These are phyloP conservation scores for Galeopterus variegatus DNA, from an alignment of 2,113 vertebrate species.

Conservation along the genomic window DNA sequence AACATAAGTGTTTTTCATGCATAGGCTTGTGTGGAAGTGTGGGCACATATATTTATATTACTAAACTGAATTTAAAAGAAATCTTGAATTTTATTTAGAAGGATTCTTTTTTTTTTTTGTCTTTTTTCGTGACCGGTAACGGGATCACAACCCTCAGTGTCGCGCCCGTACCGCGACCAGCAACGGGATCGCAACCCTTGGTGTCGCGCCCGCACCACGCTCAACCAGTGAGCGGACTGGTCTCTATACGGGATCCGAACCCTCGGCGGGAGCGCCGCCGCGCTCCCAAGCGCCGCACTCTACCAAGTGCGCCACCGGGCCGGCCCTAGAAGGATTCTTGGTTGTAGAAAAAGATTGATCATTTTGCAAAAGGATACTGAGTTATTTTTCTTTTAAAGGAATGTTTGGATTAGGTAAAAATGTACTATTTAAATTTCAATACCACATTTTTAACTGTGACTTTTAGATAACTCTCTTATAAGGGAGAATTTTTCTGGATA, in stretches of 20 bases:
- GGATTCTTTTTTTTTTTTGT: no score
- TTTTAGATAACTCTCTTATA: not conserved
- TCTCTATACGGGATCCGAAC: no score
- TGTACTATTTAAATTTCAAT: not conserved
- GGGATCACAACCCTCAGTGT: no score
- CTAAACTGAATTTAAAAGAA: slow-evolving; percentile 32
- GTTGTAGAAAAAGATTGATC: not conserved
- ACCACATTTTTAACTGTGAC: not conserved
- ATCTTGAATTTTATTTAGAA: slow-evolving; percentile 45
- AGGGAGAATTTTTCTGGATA: not conserved
- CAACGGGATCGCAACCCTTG: no score
- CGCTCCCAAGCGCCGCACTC: no score
- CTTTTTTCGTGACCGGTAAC: no score
- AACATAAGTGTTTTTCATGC: not conserved
- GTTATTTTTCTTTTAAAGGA: slow-evolving; percentile 29
- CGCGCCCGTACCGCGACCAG: no score
- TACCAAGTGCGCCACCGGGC: no score
- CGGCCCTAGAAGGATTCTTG: slow-evolving; percentile 9
- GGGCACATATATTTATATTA: not conserved
- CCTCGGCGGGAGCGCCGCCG: no score
- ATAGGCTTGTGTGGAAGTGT: not conserved
- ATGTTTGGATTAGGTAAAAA: slow-evolving; percentile 38
- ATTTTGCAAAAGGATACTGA: not conserved
- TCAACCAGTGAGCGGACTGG: no score
- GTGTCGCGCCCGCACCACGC: no score